Percentiles rank a stretch among this genome's conserved stretches.
Conservation (phyloP, 2,797 vertebrate species). For the Eospalax fontanierii region DNA sequence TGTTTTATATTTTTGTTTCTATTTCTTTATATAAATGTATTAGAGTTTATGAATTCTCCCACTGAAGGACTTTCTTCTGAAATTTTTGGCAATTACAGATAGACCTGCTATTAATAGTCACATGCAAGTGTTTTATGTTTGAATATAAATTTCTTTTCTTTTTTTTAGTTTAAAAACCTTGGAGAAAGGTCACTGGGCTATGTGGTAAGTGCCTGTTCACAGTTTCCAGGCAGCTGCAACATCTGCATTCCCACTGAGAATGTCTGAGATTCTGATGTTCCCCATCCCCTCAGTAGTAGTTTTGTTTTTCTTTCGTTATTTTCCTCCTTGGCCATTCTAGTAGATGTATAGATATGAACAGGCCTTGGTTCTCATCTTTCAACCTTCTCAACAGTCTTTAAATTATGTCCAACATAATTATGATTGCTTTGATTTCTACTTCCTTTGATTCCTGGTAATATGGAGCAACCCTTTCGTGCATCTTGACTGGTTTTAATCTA, state of each 20-base stretch:
- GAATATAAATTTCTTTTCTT: background rate
- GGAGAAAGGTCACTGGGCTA: background rate
- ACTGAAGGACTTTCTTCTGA: background rate
- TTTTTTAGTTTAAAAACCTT: conserved; percentile 30
- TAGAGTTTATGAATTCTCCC: background rate
- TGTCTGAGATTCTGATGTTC: background rate
- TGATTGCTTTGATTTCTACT: conserved; percentile 13
- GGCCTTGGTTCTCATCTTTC: background rate
- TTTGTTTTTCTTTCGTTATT: conserved; percentile 11
- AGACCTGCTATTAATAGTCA: background rate
- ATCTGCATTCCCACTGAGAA: background rate
- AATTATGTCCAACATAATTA: conserved; percentile 21
- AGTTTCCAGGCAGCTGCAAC: background rate
- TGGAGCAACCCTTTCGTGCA: background rate
- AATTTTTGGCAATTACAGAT: background rate
- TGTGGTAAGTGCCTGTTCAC: background rate
- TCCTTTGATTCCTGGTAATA: conserved; percentile 41
- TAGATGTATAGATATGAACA: background rate
- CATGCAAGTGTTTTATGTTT: background rate
- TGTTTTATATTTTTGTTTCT: background rate
- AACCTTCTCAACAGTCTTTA: conserved; percentile 41
- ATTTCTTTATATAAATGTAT: background rate
- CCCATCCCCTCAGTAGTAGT: background rate
- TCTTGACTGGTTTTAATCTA: background rate
- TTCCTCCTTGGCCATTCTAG: background rate